Conservation (phyloP, 2,797 vertebrate species). For the Pitangus sulphuratus region DNA sequence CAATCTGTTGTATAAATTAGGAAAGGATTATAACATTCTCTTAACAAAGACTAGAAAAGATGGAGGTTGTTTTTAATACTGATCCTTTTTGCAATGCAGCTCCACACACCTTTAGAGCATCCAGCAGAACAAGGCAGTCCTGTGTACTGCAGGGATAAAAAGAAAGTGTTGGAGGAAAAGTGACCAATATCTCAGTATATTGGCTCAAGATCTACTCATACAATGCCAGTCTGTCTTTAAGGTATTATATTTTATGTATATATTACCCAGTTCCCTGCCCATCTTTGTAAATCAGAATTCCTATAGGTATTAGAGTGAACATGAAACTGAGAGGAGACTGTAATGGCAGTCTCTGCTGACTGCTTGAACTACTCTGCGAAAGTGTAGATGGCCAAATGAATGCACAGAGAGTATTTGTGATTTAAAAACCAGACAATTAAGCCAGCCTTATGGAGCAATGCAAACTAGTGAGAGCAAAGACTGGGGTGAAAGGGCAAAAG, state of each 20-base stretch:
- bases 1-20: background rate
- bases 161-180: background rate
- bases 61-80: background rate
- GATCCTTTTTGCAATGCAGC: background rate
- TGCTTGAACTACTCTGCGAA: background rate
- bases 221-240: background rate
- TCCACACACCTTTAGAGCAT: fast-evolving
- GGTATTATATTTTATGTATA: background rate
- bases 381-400: background rate
- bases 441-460: background rate
- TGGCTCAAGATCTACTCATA: background rate
- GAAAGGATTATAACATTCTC: background rate
- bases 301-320: background rate
- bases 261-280: background rate
- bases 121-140: background rate
- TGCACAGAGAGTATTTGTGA: background rate
- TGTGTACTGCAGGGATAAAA: background rate
- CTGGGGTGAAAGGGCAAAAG: background rate
- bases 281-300: background rate
- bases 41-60: background rate
- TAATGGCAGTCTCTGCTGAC: background rate
- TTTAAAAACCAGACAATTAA: background rate
- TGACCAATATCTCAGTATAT: background rate
- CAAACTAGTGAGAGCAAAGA: background rate
- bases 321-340: background rate